Evolutionary conservation across 2,113 vertebrate species (phyloP).

Genomic region (Forbesichthys papilliferus): DNA sequence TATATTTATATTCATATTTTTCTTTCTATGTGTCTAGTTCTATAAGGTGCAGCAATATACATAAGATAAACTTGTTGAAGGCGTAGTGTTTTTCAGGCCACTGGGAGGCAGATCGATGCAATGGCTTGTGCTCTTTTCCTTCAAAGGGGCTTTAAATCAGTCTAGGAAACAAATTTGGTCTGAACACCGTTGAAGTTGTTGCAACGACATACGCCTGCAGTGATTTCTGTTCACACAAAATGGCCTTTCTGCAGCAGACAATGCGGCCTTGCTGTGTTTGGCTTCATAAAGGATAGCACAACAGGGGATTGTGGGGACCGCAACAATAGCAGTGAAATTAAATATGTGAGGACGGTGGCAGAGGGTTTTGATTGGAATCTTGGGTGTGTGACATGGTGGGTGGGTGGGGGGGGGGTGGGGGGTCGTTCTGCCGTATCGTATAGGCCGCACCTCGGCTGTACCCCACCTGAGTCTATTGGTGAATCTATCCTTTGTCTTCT

Average conservation of each 20-base stretch:
- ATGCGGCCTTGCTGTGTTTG: conserved; percentile 49
- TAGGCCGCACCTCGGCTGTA: not conserved
- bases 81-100: too few relatives aligned
- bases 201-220: conserved; percentile 52
- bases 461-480: conserved; percentile 38
- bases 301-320: conserved; percentile 46
- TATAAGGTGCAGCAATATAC: too few relatives aligned
- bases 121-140: too few relatives aligned
- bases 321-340: conserved; percentile 66
- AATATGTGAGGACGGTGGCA: conserved; percentile 53
- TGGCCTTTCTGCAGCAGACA: conserved; percentile 46
- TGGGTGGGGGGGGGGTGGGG: not conserved
- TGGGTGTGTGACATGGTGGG: conserved; percentile 6
- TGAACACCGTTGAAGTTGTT: conserved; percentile 28
- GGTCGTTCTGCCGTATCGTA: conserved; percentile 9
- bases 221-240: conserved; percentile 48
- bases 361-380: conserved; percentile 35
- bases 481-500: conserved; percentile 26
- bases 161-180: conserved; percentile 54
- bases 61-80: too few relatives aligned
- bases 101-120: too few relatives aligned
- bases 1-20: not conserved
- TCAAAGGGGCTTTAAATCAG: conserved; percentile 40
- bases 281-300: conserved; percentile 54
- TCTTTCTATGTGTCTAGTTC: not conserved